Percentiles rank a stretch among this genome's conserved stretches.
Conservation (phyloP, 2,797 vertebrate species). For the Pampus argenteus region DNA sequence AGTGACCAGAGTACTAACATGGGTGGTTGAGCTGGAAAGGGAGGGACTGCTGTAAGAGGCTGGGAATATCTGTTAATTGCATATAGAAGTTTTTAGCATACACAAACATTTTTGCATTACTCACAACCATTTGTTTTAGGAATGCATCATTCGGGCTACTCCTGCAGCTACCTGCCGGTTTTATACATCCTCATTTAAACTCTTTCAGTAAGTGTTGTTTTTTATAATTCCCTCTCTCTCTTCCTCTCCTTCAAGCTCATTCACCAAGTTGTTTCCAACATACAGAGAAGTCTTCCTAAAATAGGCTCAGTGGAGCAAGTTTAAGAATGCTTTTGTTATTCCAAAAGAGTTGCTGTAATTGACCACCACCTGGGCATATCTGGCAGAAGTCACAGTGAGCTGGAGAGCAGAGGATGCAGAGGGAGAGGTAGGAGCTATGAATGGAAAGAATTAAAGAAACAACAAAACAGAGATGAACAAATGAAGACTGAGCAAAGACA, state of each 20-base stretch:
- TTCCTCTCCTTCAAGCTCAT: constrained; percentile 42
- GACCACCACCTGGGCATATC: constrained; percentile 81
- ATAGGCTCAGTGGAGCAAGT: constrained; percentile 67
- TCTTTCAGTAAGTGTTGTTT: constrained; percentile 43
- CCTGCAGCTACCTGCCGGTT: constrained; percentile 53
- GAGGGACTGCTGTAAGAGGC: constrained; percentile 50
- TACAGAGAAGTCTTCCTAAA: constrained; percentile 67
- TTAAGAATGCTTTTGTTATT: constrained; percentile 79
- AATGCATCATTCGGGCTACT: constrained; percentile 50
- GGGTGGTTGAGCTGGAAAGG: constrained; percentile 60
- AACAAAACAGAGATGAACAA: constrained; percentile 66
- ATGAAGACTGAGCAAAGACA: constrained; percentile 59
- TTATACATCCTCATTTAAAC: constrained; percentile 60
- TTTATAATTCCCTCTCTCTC: constrained; percentile 21
- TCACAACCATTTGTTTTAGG: constrained; percentile 63
- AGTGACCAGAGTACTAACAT: constrained; percentile 61
- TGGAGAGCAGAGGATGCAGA: constrained; percentile 49
- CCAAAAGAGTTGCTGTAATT: constrained; percentile 78
- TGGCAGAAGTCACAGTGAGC: constrained; percentile 72
- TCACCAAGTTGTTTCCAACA: constrained; percentile 73
- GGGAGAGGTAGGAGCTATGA: constrained; percentile 52
- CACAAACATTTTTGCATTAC: constrained; percentile 67
- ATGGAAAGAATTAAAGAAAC: constrained; percentile 70
- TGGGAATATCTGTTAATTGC: constrained; percentile 69
- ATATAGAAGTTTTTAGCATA: constrained; percentile 67